Evolutionary conservation across 2,888 invertebrate species (phyloP).

Genomic region (Lasius platythorax): DNA sequence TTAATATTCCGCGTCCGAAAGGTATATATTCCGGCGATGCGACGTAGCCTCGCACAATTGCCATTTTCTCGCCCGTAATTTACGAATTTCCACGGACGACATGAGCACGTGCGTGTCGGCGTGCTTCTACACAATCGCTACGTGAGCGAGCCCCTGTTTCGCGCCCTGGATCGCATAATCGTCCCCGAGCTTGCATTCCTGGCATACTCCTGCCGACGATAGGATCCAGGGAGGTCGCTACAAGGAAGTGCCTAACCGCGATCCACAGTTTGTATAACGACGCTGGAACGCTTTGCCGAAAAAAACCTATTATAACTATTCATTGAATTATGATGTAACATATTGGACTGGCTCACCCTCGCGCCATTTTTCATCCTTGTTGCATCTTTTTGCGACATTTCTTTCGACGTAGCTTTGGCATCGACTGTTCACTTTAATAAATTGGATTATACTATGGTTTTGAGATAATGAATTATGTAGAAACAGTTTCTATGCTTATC

Average conservation of each 20-base stretch:
- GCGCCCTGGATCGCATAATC: slow-evolving; percentile 67
- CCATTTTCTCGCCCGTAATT: slow-evolving; percentile 77
- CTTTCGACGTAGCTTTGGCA: slow-evolving; percentile 56
- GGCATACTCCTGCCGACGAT: slow-evolving; percentile 71
- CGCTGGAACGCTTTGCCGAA: slow-evolving; percentile 24
- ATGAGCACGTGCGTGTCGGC: slow-evolving; percentile 32
- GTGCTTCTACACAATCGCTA: slow-evolving; percentile 36
- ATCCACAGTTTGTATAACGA: slow-evolving; percentile 50
- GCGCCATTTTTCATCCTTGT: slow-evolving; percentile 40
- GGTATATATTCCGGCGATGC: slow-evolving; percentile 75
- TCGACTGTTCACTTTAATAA: slow-evolving; percentile 37
- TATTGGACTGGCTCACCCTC: slow-evolving; percentile 19
- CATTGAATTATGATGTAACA: slow-evolving; percentile 65
- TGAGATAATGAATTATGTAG: too few relatives aligned
- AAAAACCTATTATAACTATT: slow-evolving; percentile 62
- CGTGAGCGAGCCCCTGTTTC: slow-evolving; percentile 56
- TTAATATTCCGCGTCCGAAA: slow-evolving; percentile 81
- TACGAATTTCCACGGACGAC: slow-evolving; percentile 74
- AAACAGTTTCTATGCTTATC: too few relatives aligned
- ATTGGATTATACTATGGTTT: neutral
- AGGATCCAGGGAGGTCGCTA: slow-evolving; percentile 53
- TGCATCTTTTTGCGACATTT: slow-evolving; percentile 31
- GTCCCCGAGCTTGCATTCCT: slow-evolving; percentile 73
- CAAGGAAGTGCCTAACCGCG: slow-evolving; percentile 27
- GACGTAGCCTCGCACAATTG: slow-evolving; percentile 75